Evolutionary conservation across 2,888 invertebrate species (phyloP).

Genomic region (Limnephilus marmoratus): DNA sequence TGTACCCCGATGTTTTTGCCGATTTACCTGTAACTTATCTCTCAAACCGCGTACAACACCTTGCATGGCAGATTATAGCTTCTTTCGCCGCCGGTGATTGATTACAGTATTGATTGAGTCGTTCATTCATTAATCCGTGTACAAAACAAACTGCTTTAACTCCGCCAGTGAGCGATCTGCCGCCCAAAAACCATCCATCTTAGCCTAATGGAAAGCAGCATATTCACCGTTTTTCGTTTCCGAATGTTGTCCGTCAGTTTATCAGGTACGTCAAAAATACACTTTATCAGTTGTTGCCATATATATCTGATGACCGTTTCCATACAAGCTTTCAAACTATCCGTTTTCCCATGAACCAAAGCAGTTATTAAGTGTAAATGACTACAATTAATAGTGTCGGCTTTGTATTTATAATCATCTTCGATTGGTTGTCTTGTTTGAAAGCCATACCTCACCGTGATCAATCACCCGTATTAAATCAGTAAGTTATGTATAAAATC

Average conservation of each 20-base stretch:
- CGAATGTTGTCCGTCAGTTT: constrained; percentile 41
- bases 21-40: constrained; percentile 3
- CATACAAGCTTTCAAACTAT: not conserved
- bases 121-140: constrained; percentile 58
- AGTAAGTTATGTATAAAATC: not conserved
- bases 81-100: constrained; percentile 48
- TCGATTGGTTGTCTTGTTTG: constrained; percentile 23
- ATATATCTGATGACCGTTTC: not conserved
- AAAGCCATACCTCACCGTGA: constrained; percentile 13
- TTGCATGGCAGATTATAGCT: not conserved
- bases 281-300: too few relatives aligned
- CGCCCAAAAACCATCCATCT: constrained; percentile 37
- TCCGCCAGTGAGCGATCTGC: constrained; percentile 52
- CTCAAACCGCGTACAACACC: not conserved
- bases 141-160: constrained; percentile 47
- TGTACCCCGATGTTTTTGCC: not conserved
- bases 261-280: not conserved
- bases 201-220: constrained; percentile 19
- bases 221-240: constrained; percentile 54
- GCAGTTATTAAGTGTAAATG: not conserved
- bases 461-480: not conserved
- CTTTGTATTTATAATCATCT: constrained; percentile 9
- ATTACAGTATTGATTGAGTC: constrained; percentile 60
- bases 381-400: not conserved
- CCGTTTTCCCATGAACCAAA: not conserved